Percentiles rank a stretch among this genome's conserved stretches.
Evolutionary conservation across 2,888 invertebrate genomes (phyloP).

Genomic region (Melinaea menophilus): DNA sequence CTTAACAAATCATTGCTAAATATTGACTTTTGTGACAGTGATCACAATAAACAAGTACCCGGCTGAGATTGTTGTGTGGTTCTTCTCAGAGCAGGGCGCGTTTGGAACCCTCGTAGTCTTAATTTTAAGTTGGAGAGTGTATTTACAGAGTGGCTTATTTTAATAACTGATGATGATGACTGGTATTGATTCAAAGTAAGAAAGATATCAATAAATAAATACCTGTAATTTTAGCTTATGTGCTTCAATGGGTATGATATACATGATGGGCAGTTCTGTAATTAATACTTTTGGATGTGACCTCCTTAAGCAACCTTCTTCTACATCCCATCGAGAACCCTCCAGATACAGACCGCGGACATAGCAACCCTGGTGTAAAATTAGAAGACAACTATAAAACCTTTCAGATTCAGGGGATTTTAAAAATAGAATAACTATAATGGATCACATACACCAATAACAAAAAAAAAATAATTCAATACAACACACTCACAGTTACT

Average conservation of each 20-base stretch:
- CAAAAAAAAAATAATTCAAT: not conserved
- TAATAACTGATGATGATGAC: too few species aligned
- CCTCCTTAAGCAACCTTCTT: constrained; percentile 82
- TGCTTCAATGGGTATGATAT: constrained; percentile 90
- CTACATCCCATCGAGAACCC: constrained; percentile 90
- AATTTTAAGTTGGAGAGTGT: too few species aligned
- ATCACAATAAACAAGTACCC: too few species aligned
- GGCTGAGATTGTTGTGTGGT: too few species aligned
- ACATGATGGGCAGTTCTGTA: constrained; percentile 90
- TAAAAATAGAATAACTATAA: not conserved
- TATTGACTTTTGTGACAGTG: too few species aligned
- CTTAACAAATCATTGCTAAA: too few species aligned
- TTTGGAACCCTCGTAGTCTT: too few species aligned
- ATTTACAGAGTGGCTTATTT: too few species aligned
- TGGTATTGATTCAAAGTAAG: too few species aligned
- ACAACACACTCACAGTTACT: constrained; percentile 79
- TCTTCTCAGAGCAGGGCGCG: too few species aligned
- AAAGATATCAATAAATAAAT: constrained; percentile 14
- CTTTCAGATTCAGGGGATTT: not conserved
- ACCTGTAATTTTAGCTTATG: constrained; percentile 91
- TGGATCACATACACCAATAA: not conserved
- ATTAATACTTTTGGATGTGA: constrained; percentile 91
- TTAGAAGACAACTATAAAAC: too few species aligned
- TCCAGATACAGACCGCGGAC: constrained; percentile 90
- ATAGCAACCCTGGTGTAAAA: constrained; percentile 82